Evolutionary conservation across 2,113 vertebrate species (phyloP), one percentile per base, ranked within the genome.

Genomic region (Petroica traversi): DNA sequence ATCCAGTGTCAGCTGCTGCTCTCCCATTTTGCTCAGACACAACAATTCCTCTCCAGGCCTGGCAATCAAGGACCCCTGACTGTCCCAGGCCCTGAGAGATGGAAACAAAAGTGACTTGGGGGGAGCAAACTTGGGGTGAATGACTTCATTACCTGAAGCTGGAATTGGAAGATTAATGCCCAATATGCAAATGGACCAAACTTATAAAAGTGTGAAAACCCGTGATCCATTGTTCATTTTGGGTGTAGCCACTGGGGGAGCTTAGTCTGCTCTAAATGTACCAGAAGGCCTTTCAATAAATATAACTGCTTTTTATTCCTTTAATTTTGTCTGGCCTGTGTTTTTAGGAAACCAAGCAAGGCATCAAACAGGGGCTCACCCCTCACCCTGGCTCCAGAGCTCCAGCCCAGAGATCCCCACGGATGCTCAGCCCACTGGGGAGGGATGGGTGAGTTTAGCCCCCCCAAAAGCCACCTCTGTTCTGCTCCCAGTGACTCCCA

Each of bases 331-430:
- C 34, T 40, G 22, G 15, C 7, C 28, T 61, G 22, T 26, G 22
- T 38, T 49, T 46, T 61, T 8, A 33, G 34, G 45, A 9, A 38
- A 2, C 9, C 34, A 28, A 2, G 9, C 1, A 38, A 40, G 29
- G 34, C 74, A 62, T 26, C 45, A 62, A 26, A 26, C 0, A 11
- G 34, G 40, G 45, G 10, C 40, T 59, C 5, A 0, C 6, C 58
- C 49, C 24, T 77, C 71, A 14, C 25, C 3, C 1, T 0, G 2
- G 22, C 33, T 49, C 34, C 49, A 8, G 45, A 62, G 7, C 41
- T 24, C 20, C 23, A 5, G 12, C 61, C 38, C 51, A 11, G 66
- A 0, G 0, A 4, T 6, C 7, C 55, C 66, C 34, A 3, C 0
- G 3, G 24, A 7, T 9, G 10, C 26, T 8, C 12, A 46, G 25